Percentiles rank a stretch among this genome's conserved stretches.
These are phyloP conservation scores for Drosophila quinaria DNA, from an alignment of 2,888 invertebrate genomes.

Conservation along the genomic window DNA sequence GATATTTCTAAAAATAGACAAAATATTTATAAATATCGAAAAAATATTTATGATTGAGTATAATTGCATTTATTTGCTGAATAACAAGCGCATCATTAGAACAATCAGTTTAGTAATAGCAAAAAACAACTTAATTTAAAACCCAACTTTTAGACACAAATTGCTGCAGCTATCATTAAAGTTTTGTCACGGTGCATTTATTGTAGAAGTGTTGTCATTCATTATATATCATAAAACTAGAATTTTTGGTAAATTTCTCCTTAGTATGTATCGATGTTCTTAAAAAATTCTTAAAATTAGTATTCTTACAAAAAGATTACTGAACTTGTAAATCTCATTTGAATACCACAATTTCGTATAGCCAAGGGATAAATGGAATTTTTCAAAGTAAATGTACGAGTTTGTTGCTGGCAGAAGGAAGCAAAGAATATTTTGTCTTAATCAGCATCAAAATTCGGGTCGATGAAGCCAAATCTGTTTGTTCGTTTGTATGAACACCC, in stretches of 20 bases:
- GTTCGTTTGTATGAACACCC: too few relatives aligned
- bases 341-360: too few relatives aligned
- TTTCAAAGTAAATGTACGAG: too few relatives aligned
- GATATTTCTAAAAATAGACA: conserved; percentile 2
- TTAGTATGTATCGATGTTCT: not conserved
- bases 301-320: not conserved
- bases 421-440: too few relatives aligned
- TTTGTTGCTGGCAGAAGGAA: too few relatives aligned
- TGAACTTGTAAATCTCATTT: too few relatives aligned
- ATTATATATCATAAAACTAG: not conserved
- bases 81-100: not conserved
- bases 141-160: not conserved
- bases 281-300: too few relatives aligned
- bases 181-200: not conserved
- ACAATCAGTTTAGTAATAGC: not conserved
- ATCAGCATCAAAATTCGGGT: too few relatives aligned
- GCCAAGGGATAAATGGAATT: too few relatives aligned
- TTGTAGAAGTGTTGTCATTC: not conserved
- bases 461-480: too few relatives aligned
- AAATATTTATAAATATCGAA: not conserved
- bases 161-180: not conserved
- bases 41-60: not conserved
- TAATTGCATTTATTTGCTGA: not conserved
- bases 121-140: not conserved
- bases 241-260: not conserved